Evolutionary conservation across 1,140 invertebrate genomes (phyloP).

Genomic region (Tenebrio molitor): DNA sequence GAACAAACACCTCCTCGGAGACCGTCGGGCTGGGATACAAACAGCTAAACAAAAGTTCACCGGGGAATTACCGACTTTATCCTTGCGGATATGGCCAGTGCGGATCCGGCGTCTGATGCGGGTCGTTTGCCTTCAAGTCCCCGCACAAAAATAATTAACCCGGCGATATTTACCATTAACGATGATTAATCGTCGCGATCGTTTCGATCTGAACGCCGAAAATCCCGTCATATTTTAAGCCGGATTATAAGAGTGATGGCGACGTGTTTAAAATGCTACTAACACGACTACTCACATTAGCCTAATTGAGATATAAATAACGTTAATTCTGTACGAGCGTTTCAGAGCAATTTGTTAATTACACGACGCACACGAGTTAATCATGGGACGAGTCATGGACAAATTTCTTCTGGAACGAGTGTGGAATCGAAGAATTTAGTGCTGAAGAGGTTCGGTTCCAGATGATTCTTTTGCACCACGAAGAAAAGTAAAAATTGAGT

Average conservation of each 20-base stretch:
- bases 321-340: not conserved
- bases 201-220: too few relatives aligned
- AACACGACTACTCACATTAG: not conserved
- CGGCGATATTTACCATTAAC: not conserved
- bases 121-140: not conserved
- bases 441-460: too few relatives aligned
- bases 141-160: not conserved
- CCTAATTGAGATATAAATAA: not conserved
- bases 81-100: not conserved
- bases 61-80: not conserved
- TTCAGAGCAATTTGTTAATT: not conserved
- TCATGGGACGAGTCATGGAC: too few relatives aligned
- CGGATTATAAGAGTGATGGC: too few relatives aligned
- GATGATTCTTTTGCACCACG: too few relatives aligned
- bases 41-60: conserved; percentile 24
- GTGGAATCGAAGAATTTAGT: not conserved
- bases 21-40: conserved; percentile 5
- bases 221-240: too few relatives aligned
- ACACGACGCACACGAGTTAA: not conserved
- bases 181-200: not conserved
- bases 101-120: not conserved
- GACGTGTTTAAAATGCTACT: too few relatives aligned
- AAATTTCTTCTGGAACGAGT: too few relatives aligned
- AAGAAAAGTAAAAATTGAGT: too few relatives aligned
- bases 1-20: conserved; percentile 29